Evolutionary conservation across 2,797 vertebrate genomes (phyloP).

Genomic region (Atherinosoma microstoma): DNA sequence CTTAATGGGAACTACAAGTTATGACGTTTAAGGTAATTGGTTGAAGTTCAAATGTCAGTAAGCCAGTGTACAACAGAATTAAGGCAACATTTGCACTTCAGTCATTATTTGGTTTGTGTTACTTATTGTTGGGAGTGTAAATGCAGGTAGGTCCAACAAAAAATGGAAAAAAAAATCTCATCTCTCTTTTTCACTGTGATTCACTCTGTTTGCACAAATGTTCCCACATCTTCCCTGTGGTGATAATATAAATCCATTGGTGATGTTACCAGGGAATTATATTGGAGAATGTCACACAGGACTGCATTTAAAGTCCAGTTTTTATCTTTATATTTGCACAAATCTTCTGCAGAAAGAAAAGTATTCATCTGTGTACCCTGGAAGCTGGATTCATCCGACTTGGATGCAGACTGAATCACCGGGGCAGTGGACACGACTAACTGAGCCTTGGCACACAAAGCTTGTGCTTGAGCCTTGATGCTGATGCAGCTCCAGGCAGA

Average conservation of each 20-base stretch:
- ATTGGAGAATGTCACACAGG: neutral
- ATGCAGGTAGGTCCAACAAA: neutral
- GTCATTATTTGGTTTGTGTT: neutral
- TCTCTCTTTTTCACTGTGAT: neutral
- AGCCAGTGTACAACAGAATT: neutral
- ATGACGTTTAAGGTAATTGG: neutral
- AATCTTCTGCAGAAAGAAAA: constrained; percentile 3
- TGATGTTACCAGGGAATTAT: neutral
- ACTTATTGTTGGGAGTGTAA: neutral
- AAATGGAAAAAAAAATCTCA: neutral
- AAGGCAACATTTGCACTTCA: neutral
- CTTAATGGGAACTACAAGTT: neutral
- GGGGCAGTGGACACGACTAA: constrained; percentile 30
- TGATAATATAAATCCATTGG: neutral
- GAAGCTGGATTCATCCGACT: constrained; percentile 27
- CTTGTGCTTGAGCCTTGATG: constrained; percentile 43
- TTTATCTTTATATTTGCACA: neutral
- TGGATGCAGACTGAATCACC: constrained; percentile 19
- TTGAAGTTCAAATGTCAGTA: neutral
- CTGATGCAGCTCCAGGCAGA: constrained; percentile 54
- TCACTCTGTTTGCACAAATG: neutral
- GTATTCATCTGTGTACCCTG: constrained; percentile 16
- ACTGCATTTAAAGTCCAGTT: neutral
- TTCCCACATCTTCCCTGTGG: neutral
- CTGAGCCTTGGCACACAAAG: constrained; percentile 39